Base-by-base conservation (phyloP, 2,113 vertebrate genomes). In the Vidua macroura region DNA sequence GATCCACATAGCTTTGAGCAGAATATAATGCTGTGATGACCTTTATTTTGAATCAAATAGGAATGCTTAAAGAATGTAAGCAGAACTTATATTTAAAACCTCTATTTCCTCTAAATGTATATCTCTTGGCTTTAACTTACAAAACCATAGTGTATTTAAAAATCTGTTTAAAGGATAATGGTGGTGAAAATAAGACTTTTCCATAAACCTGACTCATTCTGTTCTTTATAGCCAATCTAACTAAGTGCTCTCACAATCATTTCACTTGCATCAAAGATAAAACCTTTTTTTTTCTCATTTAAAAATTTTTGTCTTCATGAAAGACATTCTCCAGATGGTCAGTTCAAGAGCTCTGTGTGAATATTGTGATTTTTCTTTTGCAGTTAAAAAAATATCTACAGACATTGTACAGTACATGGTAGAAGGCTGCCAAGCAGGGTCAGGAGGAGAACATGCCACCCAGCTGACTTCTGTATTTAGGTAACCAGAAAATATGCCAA, bases 331-430 rank as follows among this genome's bases (percentile, higher is more conserved):
- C 96, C 97, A 98, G 96, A 97, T 98, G 97, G 96, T 95, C 96
- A 97, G 59, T 97, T 97, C 92, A 98, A 97, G 94, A 94, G 90
- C 86, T 91, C 52, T 96, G 60, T 94, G 89, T 97, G 95, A 97
- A 95, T 93, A 87, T 94, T 92, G 15, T 96, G 56, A 87, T 97
- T 97, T 98, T 97, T 94, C 72, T 97, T 91, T 97, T 88, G 64
- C 98, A 99, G 99, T 99, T 96, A 99, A 98, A 97, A 99, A 98
- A 97, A 96, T 98, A 91, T 98, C 98, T 96, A 98, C 98, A 63
- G 98, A 99, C 84, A 98, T 98, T 73, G 83, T 99, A 62, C 98
- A 99, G 91, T 98, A 97, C 77, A 93, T 99, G 94, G 96, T 99
- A 92, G 98, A 99, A 98, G 96, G 98, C 92, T 99, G 99, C 97